Percentiles rank a stretch among this genome's conserved stretches.
Evolutionary conservation across 2,888 invertebrate genomes (phyloP).

Genomic region (Dicyrtomina minuta): DNA sequence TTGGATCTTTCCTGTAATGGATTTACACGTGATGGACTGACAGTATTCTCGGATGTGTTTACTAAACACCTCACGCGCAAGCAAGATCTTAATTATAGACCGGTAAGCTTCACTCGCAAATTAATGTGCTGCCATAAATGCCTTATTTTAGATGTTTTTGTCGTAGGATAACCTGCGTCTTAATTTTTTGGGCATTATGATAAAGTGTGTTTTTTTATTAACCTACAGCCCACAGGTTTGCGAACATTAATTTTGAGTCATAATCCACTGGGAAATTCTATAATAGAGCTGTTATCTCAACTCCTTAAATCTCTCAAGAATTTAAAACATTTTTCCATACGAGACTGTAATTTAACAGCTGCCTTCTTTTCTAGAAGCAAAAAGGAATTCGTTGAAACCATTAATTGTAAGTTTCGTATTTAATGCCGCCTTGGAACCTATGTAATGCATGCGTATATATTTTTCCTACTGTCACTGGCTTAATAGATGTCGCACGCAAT

Average conservation of each 20-base stretch:
- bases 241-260: conserved; percentile 40
- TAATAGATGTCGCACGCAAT: too few species aligned
- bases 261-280: conserved; percentile 46
- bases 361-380: conserved; percentile 36
- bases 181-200: too few species aligned
- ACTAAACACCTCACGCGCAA: not conserved
- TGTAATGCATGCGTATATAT: not conserved
- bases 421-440: not conserved
- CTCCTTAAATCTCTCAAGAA: conserved; percentile 36
- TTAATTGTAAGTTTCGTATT: conserved; percentile 39
- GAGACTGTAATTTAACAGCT: conserved; percentile 43
- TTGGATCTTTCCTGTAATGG: conserved; percentile 49
- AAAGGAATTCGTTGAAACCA: conserved; percentile 29
- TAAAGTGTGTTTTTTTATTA: not conserved
- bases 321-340: conserved; percentile 36
- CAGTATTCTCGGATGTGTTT: conserved; percentile 37
- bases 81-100: conserved; percentile 4
- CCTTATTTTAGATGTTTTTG: too few species aligned
- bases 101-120: too few species aligned
- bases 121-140: too few species aligned
- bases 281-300: conserved; percentile 23
- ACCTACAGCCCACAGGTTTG: conserved; percentile 12
- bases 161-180: too few species aligned
- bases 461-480: not conserved
- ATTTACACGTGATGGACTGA: conserved; percentile 39